Percentiles rank a stretch among this genome's conserved stretches.
Conservation (phyloP, 2,888 invertebrate genomes). For the Brachynemurus nebulosus region DNA sequence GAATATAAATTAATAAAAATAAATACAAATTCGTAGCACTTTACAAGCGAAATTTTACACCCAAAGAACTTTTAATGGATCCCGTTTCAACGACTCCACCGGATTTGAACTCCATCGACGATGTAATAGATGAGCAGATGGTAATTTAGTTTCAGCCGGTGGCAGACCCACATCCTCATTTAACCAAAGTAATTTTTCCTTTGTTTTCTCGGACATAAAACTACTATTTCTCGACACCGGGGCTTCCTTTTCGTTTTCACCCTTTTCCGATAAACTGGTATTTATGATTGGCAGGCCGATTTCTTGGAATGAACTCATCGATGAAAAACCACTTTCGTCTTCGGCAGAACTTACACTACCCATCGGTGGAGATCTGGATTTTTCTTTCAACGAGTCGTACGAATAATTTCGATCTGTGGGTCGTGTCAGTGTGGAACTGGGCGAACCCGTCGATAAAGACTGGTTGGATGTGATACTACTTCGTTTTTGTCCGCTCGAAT, state of each 20-base stretch:
- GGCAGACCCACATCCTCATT: conserved; percentile 11
- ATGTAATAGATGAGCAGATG: conserved; percentile 20
- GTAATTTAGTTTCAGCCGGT: conserved; percentile 8
- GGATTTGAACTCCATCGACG: conserved; percentile 29
- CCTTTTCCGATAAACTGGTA: conserved; percentile 20
- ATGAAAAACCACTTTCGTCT: conserved; percentile 76
- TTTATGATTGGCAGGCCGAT: conserved; percentile 48
- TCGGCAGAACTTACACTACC: conserved; percentile 37
- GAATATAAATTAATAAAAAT: too few relatives aligned
- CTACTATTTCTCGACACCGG: conserved; percentile 10
- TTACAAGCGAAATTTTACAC: too few relatives aligned
- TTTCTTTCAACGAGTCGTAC: conserved; percentile 13
- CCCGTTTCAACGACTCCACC: conserved; percentile 18
- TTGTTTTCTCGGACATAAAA: conserved; percentile 6
- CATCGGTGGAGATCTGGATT: conserved; percentile 21
- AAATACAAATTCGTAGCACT: too few relatives aligned
- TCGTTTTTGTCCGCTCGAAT: neutral
- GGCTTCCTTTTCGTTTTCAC: conserved; percentile 13
- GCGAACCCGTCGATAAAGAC: conserved; percentile 14
- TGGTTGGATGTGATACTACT: neutral
- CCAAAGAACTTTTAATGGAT: conserved; percentile 26
- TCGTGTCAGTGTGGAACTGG: conserved; percentile 1
- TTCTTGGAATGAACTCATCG: conserved; percentile 74
- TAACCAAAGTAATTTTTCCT: conserved; percentile 12
- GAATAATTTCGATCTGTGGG: neutral